These are phyloP conservation scores for Sebastes flavidus DNA, from an alignment of 2,797 vertebrate genomes.

Conservation along the genomic window DNA sequence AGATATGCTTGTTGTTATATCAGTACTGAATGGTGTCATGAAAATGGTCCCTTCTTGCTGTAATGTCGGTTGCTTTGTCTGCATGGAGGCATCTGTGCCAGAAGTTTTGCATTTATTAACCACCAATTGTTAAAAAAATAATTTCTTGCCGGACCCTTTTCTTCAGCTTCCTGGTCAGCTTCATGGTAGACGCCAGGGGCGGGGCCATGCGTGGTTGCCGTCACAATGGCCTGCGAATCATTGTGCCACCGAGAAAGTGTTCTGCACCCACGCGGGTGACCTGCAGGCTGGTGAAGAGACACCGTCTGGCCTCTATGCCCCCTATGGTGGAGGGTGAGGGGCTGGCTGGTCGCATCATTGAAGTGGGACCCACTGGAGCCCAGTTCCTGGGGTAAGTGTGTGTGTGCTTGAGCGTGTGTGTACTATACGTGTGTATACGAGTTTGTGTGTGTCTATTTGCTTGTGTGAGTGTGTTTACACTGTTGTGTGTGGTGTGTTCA, in stretches of 20 bases:
- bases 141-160: conserved; percentile 22
- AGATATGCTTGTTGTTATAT: conserved; percentile 3
- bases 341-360: conserved; percentile 93
- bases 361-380: conserved; percentile 96
- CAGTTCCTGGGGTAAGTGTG: conserved; percentile 95
- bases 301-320: conserved; percentile 96
- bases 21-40: conserved; percentile 1
- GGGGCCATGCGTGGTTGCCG: conserved; percentile 99
- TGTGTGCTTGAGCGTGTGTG: not conserved
- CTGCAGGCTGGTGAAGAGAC: conserved; percentile 96
- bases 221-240: conserved; percentile 95
- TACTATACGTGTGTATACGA: not conserved
- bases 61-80: conserved; percentile 23
- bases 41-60: not conserved
- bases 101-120: not conserved
- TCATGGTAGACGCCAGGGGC: conserved; percentile 98
- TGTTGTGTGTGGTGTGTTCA: conserved; percentile 65
- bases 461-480: conserved; percentile 38
- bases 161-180: conserved; percentile 96
- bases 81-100: conserved; percentile 45
- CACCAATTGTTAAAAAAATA: not conserved
- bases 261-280: conserved; percentile 96
- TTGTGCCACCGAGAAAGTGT: conserved; percentile 97
- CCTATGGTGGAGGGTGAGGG: conserved; percentile 98
- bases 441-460: not conserved